Evolutionary conservation across 23 tunicate genomes (phyloP).

Genomic region (Trididemnum clinides): DNA sequence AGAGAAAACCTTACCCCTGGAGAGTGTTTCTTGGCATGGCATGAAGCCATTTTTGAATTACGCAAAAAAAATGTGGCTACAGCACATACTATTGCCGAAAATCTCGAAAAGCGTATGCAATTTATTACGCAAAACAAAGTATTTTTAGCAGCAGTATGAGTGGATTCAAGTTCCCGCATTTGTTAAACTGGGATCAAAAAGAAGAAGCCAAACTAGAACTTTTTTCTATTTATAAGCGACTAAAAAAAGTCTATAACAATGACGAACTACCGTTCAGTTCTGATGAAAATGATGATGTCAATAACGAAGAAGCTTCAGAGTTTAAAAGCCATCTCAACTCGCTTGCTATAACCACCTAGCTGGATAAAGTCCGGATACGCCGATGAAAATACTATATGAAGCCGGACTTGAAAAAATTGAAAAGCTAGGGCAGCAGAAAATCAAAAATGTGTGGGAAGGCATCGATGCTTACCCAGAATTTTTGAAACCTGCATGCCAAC

Average conservation of each 20-base stretch:
- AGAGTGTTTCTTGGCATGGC: not conserved
- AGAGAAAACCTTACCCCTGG: not conserved
- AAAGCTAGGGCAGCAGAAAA: not conserved
- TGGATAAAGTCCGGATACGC: not conserved
- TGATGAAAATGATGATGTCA: not conserved
- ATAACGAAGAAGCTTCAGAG: not conserved
- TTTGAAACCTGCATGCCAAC: not conserved
- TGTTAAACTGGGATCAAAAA: not conserved
- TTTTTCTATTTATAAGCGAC: not conserved
- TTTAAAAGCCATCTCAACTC: not conserved
- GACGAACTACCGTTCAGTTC: not conserved
- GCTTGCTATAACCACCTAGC: not conserved
- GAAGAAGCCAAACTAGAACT: not conserved
- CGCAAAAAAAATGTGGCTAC: not conserved
- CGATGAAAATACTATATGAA: not conserved
- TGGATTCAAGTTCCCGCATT: not conserved
- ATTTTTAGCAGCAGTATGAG: not conserved
- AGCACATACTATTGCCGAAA: not conserved
- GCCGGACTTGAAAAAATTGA: not conserved
- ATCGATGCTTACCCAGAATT: not conserved
- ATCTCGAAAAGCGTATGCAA: not conserved
- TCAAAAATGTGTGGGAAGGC: not conserved
- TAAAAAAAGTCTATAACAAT: not conserved
- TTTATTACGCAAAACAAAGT: not conserved
- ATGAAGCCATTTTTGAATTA: not conserved